Percentiles rank a stretch among this genome's conserved stretches.
These are phyloP conservation scores for Nymphalis polychloros DNA, from an alignment of 2,888 invertebrate genomes.

Conservation along the genomic window DNA sequence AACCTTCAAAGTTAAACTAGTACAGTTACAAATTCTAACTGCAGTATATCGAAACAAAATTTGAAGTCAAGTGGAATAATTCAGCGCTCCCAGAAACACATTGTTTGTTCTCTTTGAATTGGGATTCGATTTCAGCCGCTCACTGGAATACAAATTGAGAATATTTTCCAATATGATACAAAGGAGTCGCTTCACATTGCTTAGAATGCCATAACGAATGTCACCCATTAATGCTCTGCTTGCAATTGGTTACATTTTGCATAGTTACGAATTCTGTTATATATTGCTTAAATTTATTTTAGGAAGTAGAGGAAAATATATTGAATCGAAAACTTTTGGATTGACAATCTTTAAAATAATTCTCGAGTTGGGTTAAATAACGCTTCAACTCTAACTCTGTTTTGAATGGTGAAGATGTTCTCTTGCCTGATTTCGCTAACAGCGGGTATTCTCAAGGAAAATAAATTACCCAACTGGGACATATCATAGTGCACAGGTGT, in stretches of 20 bases:
- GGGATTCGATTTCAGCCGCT: conserved; percentile 20
- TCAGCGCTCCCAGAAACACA: conserved; percentile 22
- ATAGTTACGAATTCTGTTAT: background rate
- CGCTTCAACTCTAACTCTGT: too few species aligned
- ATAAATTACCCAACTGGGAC: too few species aligned
- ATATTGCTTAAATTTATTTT: background rate
- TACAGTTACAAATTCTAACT: conserved; percentile 1
- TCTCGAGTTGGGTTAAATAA: too few species aligned
- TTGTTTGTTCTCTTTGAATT: conserved; percentile 28
- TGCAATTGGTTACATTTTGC: background rate
- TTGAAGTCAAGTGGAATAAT: conserved; percentile 30
- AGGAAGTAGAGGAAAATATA: background rate
- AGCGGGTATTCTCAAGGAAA: too few species aligned
- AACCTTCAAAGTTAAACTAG: conserved; percentile 13
- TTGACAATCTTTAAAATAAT: too few species aligned
- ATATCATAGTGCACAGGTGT: too few species aligned
- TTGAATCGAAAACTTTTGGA: too few species aligned
- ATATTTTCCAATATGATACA: conserved; percentile 12
- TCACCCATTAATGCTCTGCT: background rate
- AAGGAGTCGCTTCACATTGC: background rate
- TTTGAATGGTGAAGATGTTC: too few species aligned
- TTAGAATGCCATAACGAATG: conserved; percentile 11
- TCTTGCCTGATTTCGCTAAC: too few species aligned
- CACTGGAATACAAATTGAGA: conserved; percentile 26
- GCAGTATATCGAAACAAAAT: conserved; percentile 18